Percentiles rank a stretch among this genome's conserved stretches.
Evolutionary conservation across 1,140 invertebrate genomes (phyloP).

Genomic region (Papilio xuthus): DNA sequence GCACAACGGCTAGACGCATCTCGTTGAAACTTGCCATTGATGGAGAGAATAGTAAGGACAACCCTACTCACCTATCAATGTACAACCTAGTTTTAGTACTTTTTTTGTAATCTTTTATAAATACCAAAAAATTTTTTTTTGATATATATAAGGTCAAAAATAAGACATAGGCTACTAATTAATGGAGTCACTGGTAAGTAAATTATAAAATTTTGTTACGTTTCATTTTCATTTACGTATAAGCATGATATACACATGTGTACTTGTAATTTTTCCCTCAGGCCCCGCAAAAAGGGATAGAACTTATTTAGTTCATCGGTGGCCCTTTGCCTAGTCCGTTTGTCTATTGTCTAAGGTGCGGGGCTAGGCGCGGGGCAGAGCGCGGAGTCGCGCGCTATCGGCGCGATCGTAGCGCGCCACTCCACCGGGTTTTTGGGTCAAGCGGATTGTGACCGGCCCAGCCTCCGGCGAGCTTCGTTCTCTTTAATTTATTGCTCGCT

Average conservation of each 20-base stretch:
- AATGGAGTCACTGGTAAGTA: too few relatives aligned
- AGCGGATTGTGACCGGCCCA: constrained; percentile 66
- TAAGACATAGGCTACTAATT: too few relatives aligned
- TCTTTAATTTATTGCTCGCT: constrained; percentile 59
- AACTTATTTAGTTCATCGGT: neutral
- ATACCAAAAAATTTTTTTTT: too few relatives aligned
- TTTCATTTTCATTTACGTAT: too few relatives aligned
- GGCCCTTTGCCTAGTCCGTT: neutral
- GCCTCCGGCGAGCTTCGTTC: constrained; percentile 54
- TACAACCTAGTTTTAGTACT: too few relatives aligned
- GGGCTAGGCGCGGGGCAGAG: constrained; percentile 40
- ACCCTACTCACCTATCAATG: too few relatives aligned
- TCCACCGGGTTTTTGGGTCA: constrained; percentile 75
- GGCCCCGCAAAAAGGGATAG: neutral
- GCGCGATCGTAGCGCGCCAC: constrained; percentile 63
- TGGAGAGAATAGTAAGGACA: too few relatives aligned
- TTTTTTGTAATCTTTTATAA: too few relatives aligned
- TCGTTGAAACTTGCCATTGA: too few relatives aligned
- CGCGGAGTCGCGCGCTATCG: constrained; percentile 65
- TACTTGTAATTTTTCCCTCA: neutral
- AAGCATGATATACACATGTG: neutral
- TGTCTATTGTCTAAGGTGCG: neutral
- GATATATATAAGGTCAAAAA: too few relatives aligned
- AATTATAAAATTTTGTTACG: too few relatives aligned
- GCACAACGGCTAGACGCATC: too few relatives aligned